Base-by-base conservation (phyloP, 37 sponge, comb jelly and placozoan species). In the Crambe crambe region DNA sequence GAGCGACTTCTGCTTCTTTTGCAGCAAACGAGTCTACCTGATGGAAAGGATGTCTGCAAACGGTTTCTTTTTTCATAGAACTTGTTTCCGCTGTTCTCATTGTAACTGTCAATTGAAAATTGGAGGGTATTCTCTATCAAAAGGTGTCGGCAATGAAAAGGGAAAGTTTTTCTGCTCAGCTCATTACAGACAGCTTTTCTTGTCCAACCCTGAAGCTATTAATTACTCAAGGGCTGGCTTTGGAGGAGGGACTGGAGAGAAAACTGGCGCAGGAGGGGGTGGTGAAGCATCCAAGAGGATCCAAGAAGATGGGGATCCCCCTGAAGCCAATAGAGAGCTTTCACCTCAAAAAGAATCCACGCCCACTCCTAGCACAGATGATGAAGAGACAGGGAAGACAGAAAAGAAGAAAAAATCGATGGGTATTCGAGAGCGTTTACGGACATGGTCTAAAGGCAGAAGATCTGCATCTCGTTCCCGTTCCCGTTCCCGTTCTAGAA, bases 41-140 rank as follows among this genome's bases (percentile, higher is more conserved):
- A 89, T 94, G 86, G 97, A 97, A 57, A 75, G 87, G 37, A 75
- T 88, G 78, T 89, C 87, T 0, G 95, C 92, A 22, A 93, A 97
- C 26, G 95, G 90, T 0, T 29, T 85, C 71, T 94, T 91, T 80
- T 91, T 97, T 31, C 97, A 97, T 62, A 35, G 95, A 35, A 56
- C 59, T 21, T 97, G 95, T 59, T 96, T 94, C 57, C 73, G 82
- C 37, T 95, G 96, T 31, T 40, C 80, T 40, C 92, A 91, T 42
- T 95, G 96, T 57, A 83, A 86, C 56, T 77, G 71, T 27, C 89
- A 85, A 70, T 70, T 95, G 3, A 77, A 81, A 71, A 67, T 92
- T 1, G 96, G 96, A 1, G 73, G 76, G 42, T 95, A 89, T 47
- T 83, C 87, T n/a, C 86, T 87, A 43, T 83, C 90, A 6, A 79